These are phyloP conservation scores for Timema podura DNA, from an alignment of 2,888 invertebrate genomes.

Conservation along the genomic window DNA sequence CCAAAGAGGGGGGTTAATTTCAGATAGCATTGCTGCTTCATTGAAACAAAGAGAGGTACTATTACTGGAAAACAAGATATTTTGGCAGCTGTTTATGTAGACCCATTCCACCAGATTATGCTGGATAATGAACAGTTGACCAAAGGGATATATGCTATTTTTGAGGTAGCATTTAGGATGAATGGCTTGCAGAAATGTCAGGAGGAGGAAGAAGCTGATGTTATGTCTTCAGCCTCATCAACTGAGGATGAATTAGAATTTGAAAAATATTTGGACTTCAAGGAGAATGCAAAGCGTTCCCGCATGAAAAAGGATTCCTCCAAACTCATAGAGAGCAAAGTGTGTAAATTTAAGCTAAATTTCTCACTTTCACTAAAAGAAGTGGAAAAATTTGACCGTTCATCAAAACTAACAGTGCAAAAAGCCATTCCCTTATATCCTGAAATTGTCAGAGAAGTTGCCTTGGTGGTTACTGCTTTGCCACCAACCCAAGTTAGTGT, in stretches of 20 bases:
- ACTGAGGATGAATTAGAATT: not conserved
- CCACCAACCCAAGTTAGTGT: slow-evolving; percentile 2
- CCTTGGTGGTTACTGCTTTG: not conserved
- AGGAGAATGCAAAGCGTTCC: not conserved
- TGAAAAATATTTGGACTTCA: not conserved
- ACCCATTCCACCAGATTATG: not conserved
- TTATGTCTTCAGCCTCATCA: not conserved
- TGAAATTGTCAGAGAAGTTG: slow-evolving; percentile 7
- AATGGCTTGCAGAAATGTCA: slow-evolving; percentile 1
- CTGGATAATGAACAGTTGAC: slow-evolving; percentile 3
- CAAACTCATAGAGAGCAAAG: not conserved
- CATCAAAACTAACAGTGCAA: slow-evolving; percentile 1
- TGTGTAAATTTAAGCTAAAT: not conserved
- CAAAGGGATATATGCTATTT: not conserved
- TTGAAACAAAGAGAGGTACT: slow-evolving; percentile 10
- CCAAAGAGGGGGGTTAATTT: slow-evolving; percentile 2
- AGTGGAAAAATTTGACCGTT: slow-evolving; percentile 1
- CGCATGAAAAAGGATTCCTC: not conserved
- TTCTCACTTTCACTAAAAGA: slow-evolving; percentile 6
- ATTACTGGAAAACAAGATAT: slow-evolving; percentile 1
- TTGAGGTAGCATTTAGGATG: slow-evolving; percentile 9
- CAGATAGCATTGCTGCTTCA: slow-evolving; percentile 4
- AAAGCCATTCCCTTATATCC: slow-evolving; percentile 4
- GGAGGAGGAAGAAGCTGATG: not conserved
- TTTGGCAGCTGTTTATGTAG: not conserved